Evolutionary conservation across 2,888 invertebrate species (phyloP).

Genomic region (Ochlodes sylvanus): DNA sequence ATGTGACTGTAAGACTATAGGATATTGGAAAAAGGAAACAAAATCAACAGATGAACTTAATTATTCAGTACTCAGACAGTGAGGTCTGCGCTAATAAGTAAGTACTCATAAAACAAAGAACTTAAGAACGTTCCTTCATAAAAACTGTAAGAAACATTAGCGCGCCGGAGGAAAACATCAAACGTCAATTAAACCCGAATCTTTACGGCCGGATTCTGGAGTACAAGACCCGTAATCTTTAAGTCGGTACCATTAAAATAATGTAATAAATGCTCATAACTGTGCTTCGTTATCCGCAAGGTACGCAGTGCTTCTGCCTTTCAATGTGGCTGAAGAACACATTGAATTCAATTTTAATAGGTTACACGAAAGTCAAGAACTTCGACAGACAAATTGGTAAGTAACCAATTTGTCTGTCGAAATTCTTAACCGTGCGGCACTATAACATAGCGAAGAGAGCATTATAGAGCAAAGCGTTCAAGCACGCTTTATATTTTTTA

Average conservation of each 20-base stretch:
- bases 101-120: constrained; percentile 12
- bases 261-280: constrained; percentile 38
- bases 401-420: too few relatives aligned
- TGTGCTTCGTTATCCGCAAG: constrained; percentile 39
- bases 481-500: too few relatives aligned
- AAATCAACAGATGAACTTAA: constrained; percentile 4
- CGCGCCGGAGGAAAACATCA: constrained; percentile 30
- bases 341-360: too few relatives aligned
- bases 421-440: too few relatives aligned
- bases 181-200: constrained; percentile 33
- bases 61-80: background rate
- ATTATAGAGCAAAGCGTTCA: too few relatives aligned
- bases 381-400: too few relatives aligned
- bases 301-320: background rate
- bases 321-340: background rate
- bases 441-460: too few relatives aligned
- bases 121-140: constrained; percentile 14
- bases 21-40: background rate
- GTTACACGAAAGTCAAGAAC: too few relatives aligned
- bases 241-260: constrained; percentile 35
- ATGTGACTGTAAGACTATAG: too few relatives aligned
- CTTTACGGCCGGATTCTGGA: constrained; percentile 32
- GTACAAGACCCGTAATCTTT: constrained; percentile 31
- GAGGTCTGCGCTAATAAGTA: background rate
- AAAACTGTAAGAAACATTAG: constrained; percentile 28